Percentiles rank a stretch among this genome's conserved stretches.
phyloP scores from a whole-genome alignment of 2,888 invertebrate genomes.

The Caenorhabditis sulstoni region DNA sequence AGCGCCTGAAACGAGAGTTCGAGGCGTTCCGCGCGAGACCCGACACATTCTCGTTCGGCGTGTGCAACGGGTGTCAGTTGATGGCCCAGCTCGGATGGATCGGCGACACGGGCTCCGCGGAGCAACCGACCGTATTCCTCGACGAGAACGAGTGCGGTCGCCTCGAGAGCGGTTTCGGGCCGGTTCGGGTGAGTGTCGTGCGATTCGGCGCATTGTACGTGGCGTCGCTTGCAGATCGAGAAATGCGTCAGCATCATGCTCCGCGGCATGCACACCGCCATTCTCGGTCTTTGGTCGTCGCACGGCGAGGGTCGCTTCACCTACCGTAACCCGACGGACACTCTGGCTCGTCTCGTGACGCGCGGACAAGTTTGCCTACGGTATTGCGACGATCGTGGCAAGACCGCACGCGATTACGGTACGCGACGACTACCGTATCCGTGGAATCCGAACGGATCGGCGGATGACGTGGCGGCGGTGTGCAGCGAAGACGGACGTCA shows the following conservation, averaged over 20 bases:
- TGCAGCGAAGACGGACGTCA: slow-evolving; percentile 93
- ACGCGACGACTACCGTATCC: slow-evolving; percentile 85
- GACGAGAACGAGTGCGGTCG: slow-evolving; percentile 92
- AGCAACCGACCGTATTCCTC: slow-evolving; percentile 82
- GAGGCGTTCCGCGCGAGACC: slow-evolving; percentile 85
- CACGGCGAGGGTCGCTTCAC: slow-evolving; percentile 91
- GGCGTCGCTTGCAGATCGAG: slow-evolving; percentile 50
- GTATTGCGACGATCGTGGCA: slow-evolving; percentile 89
- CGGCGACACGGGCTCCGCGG: slow-evolving; percentile 49
- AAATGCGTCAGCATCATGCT: slow-evolving; percentile 86
- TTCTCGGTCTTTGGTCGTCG: slow-evolving; percentile 95
- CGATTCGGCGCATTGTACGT: background rate
- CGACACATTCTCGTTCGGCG: slow-evolving; percentile 95
- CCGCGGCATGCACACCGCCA: slow-evolving; percentile 89
- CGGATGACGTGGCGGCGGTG: slow-evolving; percentile 90
- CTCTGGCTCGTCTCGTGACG: slow-evolving; percentile 76
- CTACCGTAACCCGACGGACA: slow-evolving; percentile 81
- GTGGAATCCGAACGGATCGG: slow-evolving; percentile 91
- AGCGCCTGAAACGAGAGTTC: slow-evolving; percentile 87
- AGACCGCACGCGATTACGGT: slow-evolving; percentile 84
- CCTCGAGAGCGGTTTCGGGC: slow-evolving; percentile 89
- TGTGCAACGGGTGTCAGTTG: slow-evolving; percentile 98
- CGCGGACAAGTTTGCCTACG: slow-evolving; percentile 87
- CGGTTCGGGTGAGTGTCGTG: slow-evolving; percentile 83
- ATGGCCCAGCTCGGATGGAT: slow-evolving; percentile 95